Evolutionary conservation across 2,113 vertebrate species (phyloP), one percentile per base, ranked within the genome.

Genomic region (Sapajus apella): DNA sequence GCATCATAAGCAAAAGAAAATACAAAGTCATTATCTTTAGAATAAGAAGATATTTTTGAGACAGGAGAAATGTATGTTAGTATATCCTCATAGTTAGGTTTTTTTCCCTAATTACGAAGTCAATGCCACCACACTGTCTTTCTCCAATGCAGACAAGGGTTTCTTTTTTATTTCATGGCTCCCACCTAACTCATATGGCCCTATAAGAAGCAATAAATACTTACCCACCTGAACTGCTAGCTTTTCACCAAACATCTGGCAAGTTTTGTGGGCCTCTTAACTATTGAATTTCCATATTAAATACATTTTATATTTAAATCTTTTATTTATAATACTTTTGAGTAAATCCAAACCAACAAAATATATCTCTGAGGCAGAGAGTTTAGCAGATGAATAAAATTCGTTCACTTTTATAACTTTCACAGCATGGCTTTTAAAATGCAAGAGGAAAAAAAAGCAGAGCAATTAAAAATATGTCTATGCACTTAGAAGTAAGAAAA

Each of bases 301-400:
- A 73, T 79, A 88, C 64, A 88, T 92, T 82, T 98, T 96, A 76
- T 95, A 43, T 80, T 97, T 94, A 95, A 96, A 97, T 96, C 23
- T 87, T 87, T 97, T 94, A 96, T 96, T 97, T 97, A 97, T 79
- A 92, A 93, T 90, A 92, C 94, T 97, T 92, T 82, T 90, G 87
- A 94, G 92, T 90, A 90, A 87, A 95, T 91, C 17, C 80, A 96
- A 90, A 91, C 86, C 50, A 90, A 77, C 2, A 68, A 76, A 92
- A 94, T 81, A 55, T 50, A 96, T 47, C 87, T 92, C 93, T 79
- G 77, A 96, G 88, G 90, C 81, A 94, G 58, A 90, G 72, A 96
- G 79, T 96, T 97, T 84, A 97, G 80, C 89, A 96, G 92, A 97
- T 83, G 87, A 97, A 94, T 87, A 84, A 94, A 97, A 81, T 32